Base-by-base conservation (phyloP, 2,888 invertebrate genomes). In the Gibbula magus region DNA sequence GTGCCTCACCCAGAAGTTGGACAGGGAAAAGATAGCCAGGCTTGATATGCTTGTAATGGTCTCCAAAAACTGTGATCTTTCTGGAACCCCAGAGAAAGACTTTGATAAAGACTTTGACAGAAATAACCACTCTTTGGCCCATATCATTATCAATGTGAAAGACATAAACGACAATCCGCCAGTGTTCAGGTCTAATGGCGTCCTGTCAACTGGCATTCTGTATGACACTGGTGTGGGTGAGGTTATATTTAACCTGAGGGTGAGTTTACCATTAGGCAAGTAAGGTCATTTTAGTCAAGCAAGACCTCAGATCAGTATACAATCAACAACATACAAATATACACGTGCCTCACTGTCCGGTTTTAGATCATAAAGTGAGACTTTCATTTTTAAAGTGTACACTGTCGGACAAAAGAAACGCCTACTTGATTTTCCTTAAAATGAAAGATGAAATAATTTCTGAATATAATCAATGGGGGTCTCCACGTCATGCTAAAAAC, bases 111-210 rank as follows among this genome's bases (percentile, higher is more conserved):
- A 18, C 1, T 74, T 22, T 25, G 54, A 75, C 32, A 3, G 4
- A 16, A 29, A 22, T 53, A 54, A 75, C 54, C 7, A 2, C 0
- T 54, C 75, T 54, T n/a, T 75, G 7, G n/a, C 32, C 10, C 90
- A 89, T 74, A 83, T 92, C n/a, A 83, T 84, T 25, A 83, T 92
- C 20, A 85, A 78, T 8, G 86, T 92, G 2, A 79, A 81, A 1
- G 92, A 92, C 80, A 85, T 85, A 13, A 92, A 92, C 79, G 92
- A 92, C 84, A 89, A 90, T 45, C 73, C 86, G 1, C 92, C 92
- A 16, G 82, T 85, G 39, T 91, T 92, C 79, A 78, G 82, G 7
- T 5, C 25, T 8, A 20, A 18, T 10, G 32, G 51, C 5, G 2
- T 29, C 1, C 75, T 54, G 16, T 53, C 75, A 0, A 20, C 20